These are phyloP conservation scores for Drosophila lutescens DNA, from an alignment of 2,888 invertebrate genomes.

Conservation along the genomic window DNA sequence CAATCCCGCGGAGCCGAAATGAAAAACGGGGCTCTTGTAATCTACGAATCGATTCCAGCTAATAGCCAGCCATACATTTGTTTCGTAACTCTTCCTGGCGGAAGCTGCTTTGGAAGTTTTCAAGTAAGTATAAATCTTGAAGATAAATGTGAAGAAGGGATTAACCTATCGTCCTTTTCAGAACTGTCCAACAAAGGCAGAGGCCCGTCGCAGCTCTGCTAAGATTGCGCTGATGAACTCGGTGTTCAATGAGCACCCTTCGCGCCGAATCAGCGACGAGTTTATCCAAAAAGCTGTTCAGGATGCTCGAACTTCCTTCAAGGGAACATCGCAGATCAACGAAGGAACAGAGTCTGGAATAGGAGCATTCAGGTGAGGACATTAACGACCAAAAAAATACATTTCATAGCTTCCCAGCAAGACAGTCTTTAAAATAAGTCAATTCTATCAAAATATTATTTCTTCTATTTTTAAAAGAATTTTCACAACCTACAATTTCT, in stretches of 20 bases:
- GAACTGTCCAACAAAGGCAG: slow-evolving; percentile 97
- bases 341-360: slow-evolving; percentile 90
- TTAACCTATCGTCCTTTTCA: slow-evolving; percentile 79
- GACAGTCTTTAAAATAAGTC: not conserved
- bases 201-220: slow-evolving; percentile 96
- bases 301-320: slow-evolving; percentile 95
- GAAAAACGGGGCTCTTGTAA: slow-evolving; percentile 94
- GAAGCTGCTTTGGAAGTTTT: slow-evolving; percentile 98
- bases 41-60: slow-evolving; percentile 97
- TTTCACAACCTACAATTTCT: too few species aligned
- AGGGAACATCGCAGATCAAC: slow-evolving; percentile 87
- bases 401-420: too few species aligned
- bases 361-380: slow-evolving; percentile 87
- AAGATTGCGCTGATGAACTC: slow-evolving; percentile 98
- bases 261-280: slow-evolving; percentile 95
- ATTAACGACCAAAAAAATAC: not conserved
- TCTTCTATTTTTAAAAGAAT: too few species aligned
- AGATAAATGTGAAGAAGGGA: not conserved
- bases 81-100: slow-evolving; percentile 97
- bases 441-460: not conserved
- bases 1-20: slow-evolving; percentile 93
- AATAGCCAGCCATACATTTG: slow-evolving; percentile 96
- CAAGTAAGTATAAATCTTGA: slow-evolving; percentile 87
- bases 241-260: slow-evolving; percentile 97
- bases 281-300: slow-evolving; percentile 97